A percentile compares a stretch with the other conserved stretches of the same genome.
Evolutionary conservation across 2,113 vertebrate genomes (phyloP).

Genomic region (Grallaria varia): DNA sequence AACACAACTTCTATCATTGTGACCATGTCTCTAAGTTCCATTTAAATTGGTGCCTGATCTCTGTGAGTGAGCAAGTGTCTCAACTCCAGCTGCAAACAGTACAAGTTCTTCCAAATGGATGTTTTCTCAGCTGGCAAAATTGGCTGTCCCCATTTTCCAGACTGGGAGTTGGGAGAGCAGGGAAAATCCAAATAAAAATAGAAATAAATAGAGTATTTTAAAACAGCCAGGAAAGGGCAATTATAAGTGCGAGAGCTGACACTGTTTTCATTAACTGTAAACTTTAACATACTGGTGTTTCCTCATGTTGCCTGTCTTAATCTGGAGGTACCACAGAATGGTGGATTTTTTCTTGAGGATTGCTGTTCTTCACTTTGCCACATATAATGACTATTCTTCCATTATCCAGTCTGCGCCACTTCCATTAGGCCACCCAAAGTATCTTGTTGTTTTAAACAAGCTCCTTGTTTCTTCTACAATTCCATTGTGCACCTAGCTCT

Average conservation of each 20-base stretch:
- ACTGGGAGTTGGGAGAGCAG: not conserved
- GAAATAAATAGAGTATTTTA: not conserved
- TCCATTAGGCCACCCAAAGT: not conserved
- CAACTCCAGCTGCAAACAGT: not conserved
- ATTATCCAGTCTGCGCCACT: not conserved
- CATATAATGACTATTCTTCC: not conserved
- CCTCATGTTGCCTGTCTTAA: not conserved
- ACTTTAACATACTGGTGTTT: not conserved
- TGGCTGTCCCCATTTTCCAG: not conserved
- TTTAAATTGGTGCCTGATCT: not conserved
- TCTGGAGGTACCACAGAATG: not conserved
- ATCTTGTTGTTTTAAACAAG: not conserved
- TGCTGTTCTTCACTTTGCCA: not conserved
- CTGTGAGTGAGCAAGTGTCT: not conserved
- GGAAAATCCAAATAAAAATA: not conserved
- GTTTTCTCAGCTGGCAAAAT: not conserved
- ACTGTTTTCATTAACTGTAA: not conserved
- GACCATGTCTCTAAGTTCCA: not conserved
- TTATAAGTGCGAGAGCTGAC: not conserved
- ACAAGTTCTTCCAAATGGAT: not conserved
- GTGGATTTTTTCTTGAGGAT: not conserved
- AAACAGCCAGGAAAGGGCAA: not conserved
- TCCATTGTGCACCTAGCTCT: not conserved
- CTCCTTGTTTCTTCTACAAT: not conserved
- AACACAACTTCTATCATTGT: not conserved